A percentile compares a stretch with the other conserved stretches of the same genome.
Evolutionary conservation across 2,113 vertebrate species (phyloP).

Genomic region (Xenotilapia longispinis): DNA sequence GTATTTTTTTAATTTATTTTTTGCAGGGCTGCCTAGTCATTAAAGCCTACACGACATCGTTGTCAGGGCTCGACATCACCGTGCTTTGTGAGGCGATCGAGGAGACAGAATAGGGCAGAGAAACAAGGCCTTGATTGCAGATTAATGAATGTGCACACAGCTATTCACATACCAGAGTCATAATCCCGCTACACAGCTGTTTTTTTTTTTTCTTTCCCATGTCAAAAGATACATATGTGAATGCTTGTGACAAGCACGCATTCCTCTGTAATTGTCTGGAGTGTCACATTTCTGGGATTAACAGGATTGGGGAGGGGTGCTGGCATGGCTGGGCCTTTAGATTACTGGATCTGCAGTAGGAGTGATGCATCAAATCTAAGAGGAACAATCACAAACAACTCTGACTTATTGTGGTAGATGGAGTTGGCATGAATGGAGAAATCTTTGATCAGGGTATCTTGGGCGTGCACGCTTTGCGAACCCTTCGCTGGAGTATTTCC

Average conservation of each 20-base stretch:
- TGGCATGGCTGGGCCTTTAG: not conserved
- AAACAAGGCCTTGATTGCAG: conserved; percentile 34
- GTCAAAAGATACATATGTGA: conserved; percentile 28
- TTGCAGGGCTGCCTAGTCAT: conserved; percentile 19
- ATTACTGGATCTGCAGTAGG: conserved; percentile 46
- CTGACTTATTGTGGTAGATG: not conserved
- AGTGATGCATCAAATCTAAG: not conserved
- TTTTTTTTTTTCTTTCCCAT: not conserved
- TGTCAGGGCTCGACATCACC: not conserved
- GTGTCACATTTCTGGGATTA: conserved; percentile 71
- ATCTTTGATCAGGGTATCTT: not conserved
- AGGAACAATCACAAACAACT: not conserved
- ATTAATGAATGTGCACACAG: conserved; percentile 30
- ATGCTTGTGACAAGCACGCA: conserved; percentile 28
- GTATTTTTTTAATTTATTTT: not conserved
- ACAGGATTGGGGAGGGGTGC: not conserved
- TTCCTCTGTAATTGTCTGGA: conserved; percentile 47
- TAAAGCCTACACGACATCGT: not conserved
- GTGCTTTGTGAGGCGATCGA: not conserved
- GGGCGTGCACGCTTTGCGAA: not conserved
- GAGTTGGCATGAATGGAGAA: not conserved
- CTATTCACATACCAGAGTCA: conserved; percentile 29
- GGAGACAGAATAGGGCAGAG: not conserved
- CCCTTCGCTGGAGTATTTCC: not conserved
- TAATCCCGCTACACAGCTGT: conserved; percentile 4